Conservation (phyloP, 2,888 invertebrate genomes). For the Busseola fusca region DNA sequence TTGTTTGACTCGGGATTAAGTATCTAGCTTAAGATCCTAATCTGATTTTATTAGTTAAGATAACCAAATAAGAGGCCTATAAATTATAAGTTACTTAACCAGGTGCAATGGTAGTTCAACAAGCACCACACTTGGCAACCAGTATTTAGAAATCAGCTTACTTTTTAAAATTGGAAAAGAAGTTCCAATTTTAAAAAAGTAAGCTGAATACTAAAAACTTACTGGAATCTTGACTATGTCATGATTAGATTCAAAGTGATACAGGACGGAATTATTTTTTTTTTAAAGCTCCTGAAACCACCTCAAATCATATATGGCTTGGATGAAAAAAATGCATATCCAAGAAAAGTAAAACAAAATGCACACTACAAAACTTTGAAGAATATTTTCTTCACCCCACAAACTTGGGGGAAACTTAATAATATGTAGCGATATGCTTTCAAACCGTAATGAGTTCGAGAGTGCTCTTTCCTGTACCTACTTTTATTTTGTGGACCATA, state of each 20-base stretch:
- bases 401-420: constrained; percentile 61
- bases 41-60: background rate
- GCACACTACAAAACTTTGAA: constrained; percentile 32
- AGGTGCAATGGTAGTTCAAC: background rate
- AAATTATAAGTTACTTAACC: background rate
- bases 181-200: too few species aligned
- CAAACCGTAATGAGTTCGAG: constrained; percentile 71
- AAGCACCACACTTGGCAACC: background rate
- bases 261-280: background rate
- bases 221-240: background rate
- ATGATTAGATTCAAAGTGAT: background rate
- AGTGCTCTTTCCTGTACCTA: constrained; percentile 73
- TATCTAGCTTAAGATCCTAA: background rate
- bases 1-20: constrained; percentile 6
- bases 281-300: background rate
- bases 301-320: background rate
- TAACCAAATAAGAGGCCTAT: constrained; percentile 1
- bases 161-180: too few species aligned
- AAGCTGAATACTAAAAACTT: background rate
- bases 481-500: constrained; percentile 65
- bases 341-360: constrained; percentile 39
- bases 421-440: constrained; percentile 69
- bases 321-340: background rate
- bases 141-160: background rate
- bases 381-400: constrained; percentile 52